Base-by-base conservation (phyloP, 2,888 invertebrate genomes). In the Caenorhabditis zanzibari region DNA sequence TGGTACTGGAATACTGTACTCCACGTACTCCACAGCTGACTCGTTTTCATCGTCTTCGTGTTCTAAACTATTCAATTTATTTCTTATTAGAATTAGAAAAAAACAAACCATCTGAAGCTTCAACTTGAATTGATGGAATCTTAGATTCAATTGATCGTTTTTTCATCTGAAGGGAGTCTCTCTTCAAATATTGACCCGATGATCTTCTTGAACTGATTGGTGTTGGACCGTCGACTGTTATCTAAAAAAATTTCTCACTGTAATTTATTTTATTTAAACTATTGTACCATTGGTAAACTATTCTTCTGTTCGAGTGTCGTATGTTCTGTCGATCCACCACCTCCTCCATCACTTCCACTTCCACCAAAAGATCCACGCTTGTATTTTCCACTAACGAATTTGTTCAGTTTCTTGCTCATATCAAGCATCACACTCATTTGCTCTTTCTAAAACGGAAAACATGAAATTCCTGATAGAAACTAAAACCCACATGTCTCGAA, bases 351-450 rank as follows among this genome's bases (percentile, higher is more conserved):
- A 38, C 82, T 68, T 72, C 76, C 82, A 52, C 73, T 77, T 69
- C 74, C 81, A 7, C 72, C 72, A 22, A 58, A 58, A 6, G 58
- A 56, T 47, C 64, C 41, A 1, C 61, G 12, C 49, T 71, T 82
- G 28, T 58, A 49, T n/a, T 63, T 41, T 16, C 58, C 69, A 24
- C 35, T 64, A 26, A 75, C 19, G n/a, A 82, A 35, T 32, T 73
- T 72, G 10, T 63, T 63, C 16, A 86, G 47, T 71, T 85, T 85
- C 14, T 52, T 63, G 56, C 81, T 88, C 68, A 90, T 85, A 26
- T 89, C 87, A 9, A 88, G 63, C 61, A 90, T 63, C 58, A 86
- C 80, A 12, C 82, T 84, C 63, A 90, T 72, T 28, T 89, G 84
- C 22, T 90, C 89, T 69, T 81, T 85, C 86, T 89, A 52, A 76